Evolutionary conservation across 2,888 invertebrate genomes (phyloP).

Genomic region (Dicyrtomina minuta): DNA sequence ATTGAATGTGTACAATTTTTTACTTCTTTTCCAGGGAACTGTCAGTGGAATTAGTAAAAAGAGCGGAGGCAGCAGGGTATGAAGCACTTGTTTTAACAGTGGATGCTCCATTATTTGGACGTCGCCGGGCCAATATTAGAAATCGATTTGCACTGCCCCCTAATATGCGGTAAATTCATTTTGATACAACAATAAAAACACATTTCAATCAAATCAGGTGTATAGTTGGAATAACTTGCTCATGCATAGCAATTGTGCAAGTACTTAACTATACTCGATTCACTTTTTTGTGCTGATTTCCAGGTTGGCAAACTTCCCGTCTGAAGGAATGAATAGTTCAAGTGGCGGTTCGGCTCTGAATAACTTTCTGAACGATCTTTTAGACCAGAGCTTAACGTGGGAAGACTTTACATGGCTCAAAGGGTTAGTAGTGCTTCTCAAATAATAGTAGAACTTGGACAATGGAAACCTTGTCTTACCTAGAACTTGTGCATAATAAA

Average conservation of each 20-base stretch:
- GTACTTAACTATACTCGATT: not conserved
- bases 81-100: slow-evolving; percentile 84
- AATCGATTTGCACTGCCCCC: slow-evolving; percentile 80
- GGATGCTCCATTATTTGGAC: slow-evolving; percentile 84
- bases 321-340: slow-evolving; percentile 59
- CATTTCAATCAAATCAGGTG: not conserved
- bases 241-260: not conserved
- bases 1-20: no score
- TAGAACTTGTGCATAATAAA: no score
- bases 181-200: no score
- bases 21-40: slow-evolving; percentile 61
- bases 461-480: no score
- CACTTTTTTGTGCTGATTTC: not conserved
- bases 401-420: slow-evolving; percentile 83
- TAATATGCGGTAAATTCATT: slow-evolving; percentile 69
- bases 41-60: slow-evolving; percentile 68
- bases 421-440: slow-evolving; percentile 59
- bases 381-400: slow-evolving; percentile 83
- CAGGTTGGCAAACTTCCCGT: slow-evolving; percentile 76
- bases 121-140: slow-evolving; percentile 74
- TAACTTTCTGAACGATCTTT: slow-evolving; percentile 72
- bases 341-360: slow-evolving; percentile 72
- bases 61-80: slow-evolving; percentile 78
- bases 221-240: not conserved
- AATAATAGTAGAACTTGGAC: not conserved